Evolutionary conservation across 1,140 invertebrate genomes (phyloP), one percentile per base, ranked within the genome.

Genomic region (Gonatopus flavifemur): DNA sequence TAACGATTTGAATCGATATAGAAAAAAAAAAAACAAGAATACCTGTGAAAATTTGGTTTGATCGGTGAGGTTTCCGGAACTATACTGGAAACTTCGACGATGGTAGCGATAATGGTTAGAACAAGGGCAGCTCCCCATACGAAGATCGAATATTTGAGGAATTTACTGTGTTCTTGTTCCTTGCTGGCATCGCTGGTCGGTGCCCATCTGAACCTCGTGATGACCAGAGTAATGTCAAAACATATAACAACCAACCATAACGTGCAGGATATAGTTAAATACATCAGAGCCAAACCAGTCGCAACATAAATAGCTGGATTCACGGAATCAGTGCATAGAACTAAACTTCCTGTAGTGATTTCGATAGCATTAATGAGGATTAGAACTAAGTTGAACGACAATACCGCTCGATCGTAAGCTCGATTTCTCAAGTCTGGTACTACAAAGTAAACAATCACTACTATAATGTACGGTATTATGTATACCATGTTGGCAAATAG

Each of bases 181-280:
- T 38, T 40, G 10, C 56, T 63, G 1, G 36, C 22, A 15, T 55
- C 49, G 16, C 16, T 50, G 0, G 58, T 21, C 1, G 62, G 64
- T 3, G 48, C 37, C 64, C 59, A 71, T 28, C 56, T 55, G 24
- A 74, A 64, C 33, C 62, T 56, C 0, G 72, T 72, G 25, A 72
- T 72, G 8, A 59, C 59, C 12, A 67, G 43, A 2, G 68, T 66
- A 41, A 72, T 63, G 38, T 74, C 71, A 16, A 69, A 59, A 39
- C 69, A 69, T 38, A 70, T 66, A 18, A 66, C 51, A 19, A 69
- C 53, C 25, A 72, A 44, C 69, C 71, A 71, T 8, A 61, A 40
- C n/a, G 62, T 59, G 0, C 49, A 52, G 3, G 57, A 55, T 36
- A 71, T 51, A 4, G 59, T 60, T 2, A 64, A 44, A 38, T 64